A percentile compares a stretch with the other conserved stretches of the same genome.
phyloP scores from a whole-genome alignment of 2,113 vertebrate species.

The Copsychus sechellarum region DNA sequence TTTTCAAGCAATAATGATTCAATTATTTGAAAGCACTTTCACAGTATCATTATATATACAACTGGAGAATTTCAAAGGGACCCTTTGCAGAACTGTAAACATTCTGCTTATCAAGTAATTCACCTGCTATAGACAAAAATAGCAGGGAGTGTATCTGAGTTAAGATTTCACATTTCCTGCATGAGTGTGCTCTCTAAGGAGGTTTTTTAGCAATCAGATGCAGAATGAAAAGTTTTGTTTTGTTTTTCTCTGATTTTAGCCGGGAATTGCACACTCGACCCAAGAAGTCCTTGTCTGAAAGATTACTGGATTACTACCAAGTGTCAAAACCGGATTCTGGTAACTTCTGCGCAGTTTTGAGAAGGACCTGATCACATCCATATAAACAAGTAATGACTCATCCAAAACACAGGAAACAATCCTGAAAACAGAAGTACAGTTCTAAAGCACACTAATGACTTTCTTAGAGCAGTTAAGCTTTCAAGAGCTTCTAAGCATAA shows the following conservation, averaged over 20 bases:
- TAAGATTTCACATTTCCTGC: background rate
- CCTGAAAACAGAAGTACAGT: background rate
- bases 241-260: background rate
- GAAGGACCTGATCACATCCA: background rate
- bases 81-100: background rate
- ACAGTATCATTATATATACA: background rate
- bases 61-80: background rate
- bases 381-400: conserved; percentile 42
- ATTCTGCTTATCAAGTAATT: conserved; percentile 8
- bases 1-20: background rate
- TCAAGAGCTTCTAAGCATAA: conserved; percentile 12
- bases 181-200: background rate
- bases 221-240: background rate
- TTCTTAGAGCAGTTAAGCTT: conserved; percentile 12
- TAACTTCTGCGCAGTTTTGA: background rate
- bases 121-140: background rate
- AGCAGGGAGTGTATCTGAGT: background rate
- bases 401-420: background rate
- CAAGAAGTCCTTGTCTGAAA: background rate
- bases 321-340: background rate
- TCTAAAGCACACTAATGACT: background rate
- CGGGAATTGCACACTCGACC: background rate
- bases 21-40: background rate
- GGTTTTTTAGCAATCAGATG: background rate
- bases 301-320: background rate